Conservation (phyloP, 2,888 invertebrate genomes). For the Torymus aiolomorphi region DNA sequence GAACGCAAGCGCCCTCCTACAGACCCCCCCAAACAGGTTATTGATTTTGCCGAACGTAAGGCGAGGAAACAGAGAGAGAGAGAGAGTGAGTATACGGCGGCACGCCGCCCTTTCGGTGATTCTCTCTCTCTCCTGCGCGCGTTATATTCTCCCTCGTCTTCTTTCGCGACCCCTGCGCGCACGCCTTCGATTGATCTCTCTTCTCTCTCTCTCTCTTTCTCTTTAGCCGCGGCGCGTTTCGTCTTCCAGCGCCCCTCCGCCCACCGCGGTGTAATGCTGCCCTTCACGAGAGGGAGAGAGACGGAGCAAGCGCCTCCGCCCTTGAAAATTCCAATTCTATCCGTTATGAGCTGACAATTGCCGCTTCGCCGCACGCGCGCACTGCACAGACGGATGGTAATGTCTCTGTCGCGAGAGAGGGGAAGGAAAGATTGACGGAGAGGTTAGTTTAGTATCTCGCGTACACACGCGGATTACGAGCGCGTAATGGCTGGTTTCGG, state of each 20-base stretch:
- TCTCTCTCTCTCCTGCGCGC: background rate
- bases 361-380: background rate
- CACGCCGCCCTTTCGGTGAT: background rate
- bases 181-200: conserved; percentile 28
- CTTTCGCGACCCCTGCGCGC: background rate
- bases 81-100: background rate
- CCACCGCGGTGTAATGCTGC: background rate
- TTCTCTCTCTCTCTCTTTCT: conserved; percentile 12
- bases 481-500: background rate
- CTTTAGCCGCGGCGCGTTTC: too few species aligned
- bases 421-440: background rate
- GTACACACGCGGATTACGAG: background rate
- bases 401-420: too few species aligned
- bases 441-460: background rate
- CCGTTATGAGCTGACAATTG: conserved; percentile 43
- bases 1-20: background rate
- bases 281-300: background rate
- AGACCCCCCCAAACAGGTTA: conserved; percentile 35
- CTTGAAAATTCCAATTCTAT: conserved; percentile 49
- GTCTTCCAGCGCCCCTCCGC: too few species aligned
- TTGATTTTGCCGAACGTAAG: conserved; percentile 51
- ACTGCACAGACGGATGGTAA: too few species aligned
- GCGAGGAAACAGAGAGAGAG: background rate
- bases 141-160: background rate
- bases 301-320: conserved; percentile 10